Evolutionary conservation across 2,888 invertebrate genomes (phyloP).

Genomic region (Euphydryas editha): DNA sequence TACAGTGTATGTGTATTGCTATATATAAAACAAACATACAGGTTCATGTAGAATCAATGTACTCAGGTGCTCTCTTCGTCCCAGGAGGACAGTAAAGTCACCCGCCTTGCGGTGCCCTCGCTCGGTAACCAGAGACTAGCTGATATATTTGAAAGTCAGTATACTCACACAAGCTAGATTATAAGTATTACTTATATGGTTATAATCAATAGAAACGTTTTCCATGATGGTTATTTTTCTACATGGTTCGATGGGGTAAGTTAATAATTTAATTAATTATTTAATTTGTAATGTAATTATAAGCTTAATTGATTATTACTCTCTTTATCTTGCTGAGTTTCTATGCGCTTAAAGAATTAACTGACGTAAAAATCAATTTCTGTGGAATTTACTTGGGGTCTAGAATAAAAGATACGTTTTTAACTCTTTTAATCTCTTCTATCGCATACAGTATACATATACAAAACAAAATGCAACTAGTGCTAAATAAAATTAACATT

Average conservation of each 20-base stretch:
- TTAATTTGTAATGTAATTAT: neutral
- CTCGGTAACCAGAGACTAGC: constrained; percentile 44
- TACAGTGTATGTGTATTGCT: constrained; percentile 11
- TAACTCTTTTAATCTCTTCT: neutral
- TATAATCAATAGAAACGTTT: neutral
- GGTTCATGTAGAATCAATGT: constrained; percentile 60
- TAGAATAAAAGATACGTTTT: neutral
- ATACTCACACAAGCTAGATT: neutral
- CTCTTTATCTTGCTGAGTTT: neutral
- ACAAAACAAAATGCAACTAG: neutral
- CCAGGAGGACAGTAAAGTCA: constrained; percentile 62
- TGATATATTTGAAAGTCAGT: constrained; percentile 28
- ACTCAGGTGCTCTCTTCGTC: constrained; percentile 57
- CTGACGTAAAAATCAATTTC: neutral
- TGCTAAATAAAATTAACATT: neutral
- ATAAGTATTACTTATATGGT: constrained; percentile 3
- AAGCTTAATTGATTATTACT: neutral
- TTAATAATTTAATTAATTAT: neutral
- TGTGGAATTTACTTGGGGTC: neutral
- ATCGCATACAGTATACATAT: neutral
- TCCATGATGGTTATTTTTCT: neutral
- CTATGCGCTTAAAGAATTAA: no score
- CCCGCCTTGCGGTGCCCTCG: constrained; percentile 49
- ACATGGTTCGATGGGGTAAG: neutral
- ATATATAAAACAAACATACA: constrained; percentile 32